Evolutionary conservation across 1,140 invertebrate genomes (phyloP), one percentile per base, ranked within the genome.

Genomic region (Subanguina moxae): DNA sequence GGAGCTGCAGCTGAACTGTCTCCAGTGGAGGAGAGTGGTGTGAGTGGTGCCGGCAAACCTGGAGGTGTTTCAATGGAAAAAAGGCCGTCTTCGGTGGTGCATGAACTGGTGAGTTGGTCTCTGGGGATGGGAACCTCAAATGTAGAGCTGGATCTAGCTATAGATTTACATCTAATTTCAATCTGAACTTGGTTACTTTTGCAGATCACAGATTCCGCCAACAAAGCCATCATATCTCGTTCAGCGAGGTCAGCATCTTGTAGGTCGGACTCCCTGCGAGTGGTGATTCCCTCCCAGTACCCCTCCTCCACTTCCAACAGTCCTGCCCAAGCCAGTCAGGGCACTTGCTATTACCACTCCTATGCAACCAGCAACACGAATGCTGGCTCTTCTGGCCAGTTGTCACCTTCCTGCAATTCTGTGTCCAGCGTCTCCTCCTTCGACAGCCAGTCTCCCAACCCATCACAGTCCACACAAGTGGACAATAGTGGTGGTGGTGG

Each of bases 361-460:
- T 73, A 73, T 32, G 52, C 30, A 17, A 30, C 27, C 27, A 64
- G 23, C 25, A 38, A n/a, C 27, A 58, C 1, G n/a, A 48, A 42
- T 28, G 48, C 48, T 19, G 52, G 70, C n/a, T 63, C 68, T 5
- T 61, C 66, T 25, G 71, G 71, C 23, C 71, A 73, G 42, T 38
- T 76, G 42, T 72, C 70, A 23, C 71, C 71, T 11, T 68, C 64
- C 8, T 75, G 71, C 43, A 67, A 73, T 45, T 73, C 71, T 17
- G 65, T 74, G 17, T 73, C 71, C n/a, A 75, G 72, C n/a, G 64
- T 57, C 57, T 73, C 71, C 1, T 73, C 71, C 11, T 73, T 76
- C 45, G 71, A 73, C 46, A 57, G 65, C 27, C 62, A 72, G 11
- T 21, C 27, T 28, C 65, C 21, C n/a, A 52, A 52, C 23, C 48